Conservation (phyloP, 2,797 vertebrate species). For the Melopsittacus undulatus region DNA sequence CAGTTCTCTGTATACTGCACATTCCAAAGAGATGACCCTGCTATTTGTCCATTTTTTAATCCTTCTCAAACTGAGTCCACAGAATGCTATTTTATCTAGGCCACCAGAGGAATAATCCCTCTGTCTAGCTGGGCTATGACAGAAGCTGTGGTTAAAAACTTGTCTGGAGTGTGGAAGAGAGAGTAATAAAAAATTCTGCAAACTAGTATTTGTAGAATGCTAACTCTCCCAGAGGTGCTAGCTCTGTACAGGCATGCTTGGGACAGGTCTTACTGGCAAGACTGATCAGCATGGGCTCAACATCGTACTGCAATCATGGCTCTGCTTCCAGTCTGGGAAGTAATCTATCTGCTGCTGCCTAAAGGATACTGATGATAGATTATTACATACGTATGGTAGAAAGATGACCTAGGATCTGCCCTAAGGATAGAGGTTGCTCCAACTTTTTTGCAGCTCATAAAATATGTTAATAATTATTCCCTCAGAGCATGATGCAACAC, state of each 20-base stretch:
- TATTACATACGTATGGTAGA: not conserved
- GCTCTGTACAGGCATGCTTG: accelerated
- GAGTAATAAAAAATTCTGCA: not conserved
- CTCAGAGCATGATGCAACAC: not conserved
- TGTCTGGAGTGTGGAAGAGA: not conserved
- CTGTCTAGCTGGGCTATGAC: not conserved
- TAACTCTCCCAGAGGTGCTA: not conserved
- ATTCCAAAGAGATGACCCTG: not conserved
- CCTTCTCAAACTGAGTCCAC: not conserved
- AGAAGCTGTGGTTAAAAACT: not conserved
- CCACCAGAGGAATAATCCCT: not conserved
- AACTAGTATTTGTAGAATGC: not conserved
- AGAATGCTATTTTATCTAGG: not conserved
- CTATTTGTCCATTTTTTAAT: not conserved
- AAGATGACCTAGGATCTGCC: not conserved
- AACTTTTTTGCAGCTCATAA: not conserved
- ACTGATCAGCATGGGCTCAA: not conserved
- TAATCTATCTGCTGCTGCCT: not conserved
- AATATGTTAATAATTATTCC: not conserved
- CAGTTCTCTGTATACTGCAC: not conserved
- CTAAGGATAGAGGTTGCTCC: not conserved
- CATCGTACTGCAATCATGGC: not conserved
- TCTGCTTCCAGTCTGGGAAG: not conserved
- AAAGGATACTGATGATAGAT: not conserved
- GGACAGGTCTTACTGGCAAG: not conserved